Evolutionary conservation across 2,797 vertebrate species (phyloP), one percentile per base, ranked within the genome.

Genomic region (Smutsia temminckii): DNA sequence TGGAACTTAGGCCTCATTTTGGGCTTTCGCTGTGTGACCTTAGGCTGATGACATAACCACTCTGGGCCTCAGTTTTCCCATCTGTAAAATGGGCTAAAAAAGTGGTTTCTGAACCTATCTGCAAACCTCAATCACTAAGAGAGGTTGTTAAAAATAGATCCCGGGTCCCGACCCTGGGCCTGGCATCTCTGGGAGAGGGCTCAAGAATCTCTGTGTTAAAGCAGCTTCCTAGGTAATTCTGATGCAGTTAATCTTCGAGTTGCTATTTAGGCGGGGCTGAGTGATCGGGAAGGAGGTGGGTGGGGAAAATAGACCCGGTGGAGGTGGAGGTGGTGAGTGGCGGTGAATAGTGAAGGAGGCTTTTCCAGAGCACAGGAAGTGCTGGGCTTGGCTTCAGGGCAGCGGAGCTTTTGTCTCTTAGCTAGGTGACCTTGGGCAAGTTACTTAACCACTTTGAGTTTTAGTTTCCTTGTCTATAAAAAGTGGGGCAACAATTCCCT

Each of bases 391-490:
- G 63, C 37, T 92, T 74, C 90, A 83, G 79, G 25, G 66, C 23
- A 37, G 23, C 20, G 9, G 40, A 37, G 14, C 16, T 40, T 63
- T 63, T 49, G 64, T 85, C 17, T 87, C 25, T 72, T 23, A 55
- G 61, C 6, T 40, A 20, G 59, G 80, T 68, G 53, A 80, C 63
- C 17, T n/a, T 75, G 85, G 69, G 23, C 27, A 64, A 61, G 37
- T 55, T 34, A 53, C 74, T 53, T 59, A 85, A 49, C 27, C 37
- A 68, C 37, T 53, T 18, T 23, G 81, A 71, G 6, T 27, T 59
- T 88, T 72, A 3, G 16, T 78, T 61, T 78, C 51, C 59, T 95
- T 78, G 8, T 95, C 66, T 91, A 13, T 85, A 74, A 85, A 91
- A 88, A 32, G 42, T 20, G 20, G 74, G 27, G 21, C 25, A 69